Conservation (phyloP, 2,888 invertebrate genomes). For the Chrysolina haemoptera region DNA sequence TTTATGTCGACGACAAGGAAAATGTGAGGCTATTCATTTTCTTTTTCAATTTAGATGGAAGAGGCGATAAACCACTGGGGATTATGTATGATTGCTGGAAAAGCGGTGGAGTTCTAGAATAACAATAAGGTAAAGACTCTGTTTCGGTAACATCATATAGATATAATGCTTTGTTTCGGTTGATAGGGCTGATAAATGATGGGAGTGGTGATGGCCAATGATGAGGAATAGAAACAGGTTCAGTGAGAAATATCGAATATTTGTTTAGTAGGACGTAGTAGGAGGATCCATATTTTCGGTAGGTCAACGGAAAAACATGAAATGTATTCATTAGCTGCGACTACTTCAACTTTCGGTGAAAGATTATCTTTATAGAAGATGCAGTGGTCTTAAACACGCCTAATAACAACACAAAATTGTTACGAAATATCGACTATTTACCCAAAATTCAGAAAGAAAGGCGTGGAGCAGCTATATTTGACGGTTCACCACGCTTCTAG, state of each 20-base stretch:
- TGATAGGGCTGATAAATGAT: neutral
- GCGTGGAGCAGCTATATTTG: too few relatives aligned
- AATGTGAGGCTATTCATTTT: conserved; percentile 41
- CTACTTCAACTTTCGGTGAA: too few relatives aligned
- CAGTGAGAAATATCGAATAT: neutral
- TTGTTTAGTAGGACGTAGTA: too few relatives aligned
- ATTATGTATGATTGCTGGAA: conserved; percentile 31
- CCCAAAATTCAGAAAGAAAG: too few relatives aligned
- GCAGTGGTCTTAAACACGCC: too few relatives aligned
- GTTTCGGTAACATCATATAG: neutral
- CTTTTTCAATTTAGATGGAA: conserved; percentile 45
- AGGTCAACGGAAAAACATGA: too few relatives aligned
- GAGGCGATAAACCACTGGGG: conserved; percentile 32
- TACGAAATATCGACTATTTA: too few relatives aligned
- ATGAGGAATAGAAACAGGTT: neutral
- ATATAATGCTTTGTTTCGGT: neutral
- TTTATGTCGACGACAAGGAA: conserved; percentile 34
- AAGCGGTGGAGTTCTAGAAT: conserved; percentile 21
- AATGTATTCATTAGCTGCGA: too few relatives aligned
- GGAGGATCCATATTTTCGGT: too few relatives aligned
- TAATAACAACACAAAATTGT: too few relatives aligned
- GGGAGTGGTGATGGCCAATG: neutral
- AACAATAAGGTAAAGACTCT: conserved; percentile 26
- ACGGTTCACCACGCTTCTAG: too few relatives aligned
- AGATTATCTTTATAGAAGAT: too few relatives aligned